phyloP scores from a whole-genome alignment of 2,113 vertebrate species.

The Solea solea region DNA sequence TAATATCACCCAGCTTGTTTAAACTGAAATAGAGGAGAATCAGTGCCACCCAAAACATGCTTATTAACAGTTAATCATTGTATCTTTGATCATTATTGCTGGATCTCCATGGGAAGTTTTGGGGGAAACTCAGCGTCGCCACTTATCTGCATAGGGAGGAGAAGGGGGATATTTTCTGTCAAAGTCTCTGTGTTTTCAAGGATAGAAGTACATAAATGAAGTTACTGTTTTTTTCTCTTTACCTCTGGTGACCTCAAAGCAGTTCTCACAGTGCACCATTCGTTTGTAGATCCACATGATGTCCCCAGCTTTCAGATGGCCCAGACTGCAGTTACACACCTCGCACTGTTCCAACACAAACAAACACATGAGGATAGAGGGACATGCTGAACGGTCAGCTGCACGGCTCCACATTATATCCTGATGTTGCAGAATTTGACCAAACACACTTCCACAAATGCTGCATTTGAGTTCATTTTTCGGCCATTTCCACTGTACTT shows the following conservation, averaged over 20 bases:
- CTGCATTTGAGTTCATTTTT: no score
- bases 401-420: not conserved
- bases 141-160: slow-evolving; percentile 70
- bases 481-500: no score
- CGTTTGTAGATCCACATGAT: slow-evolving; percentile 93
- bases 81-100: slow-evolving; percentile 1
- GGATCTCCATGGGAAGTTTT: not conserved
- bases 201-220: not conserved
- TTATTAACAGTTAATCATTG: slow-evolving; percentile 6
- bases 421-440: not conserved
- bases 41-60: slow-evolving; percentile 29
- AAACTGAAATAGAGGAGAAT: slow-evolving; percentile 16
- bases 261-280: slow-evolving; percentile 91
- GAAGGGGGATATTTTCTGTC: not conserved
- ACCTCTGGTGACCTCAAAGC: slow-evolving; percentile 91
- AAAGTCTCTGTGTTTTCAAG: not conserved
- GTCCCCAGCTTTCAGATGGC: slow-evolving; percentile 92
- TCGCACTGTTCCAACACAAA: slow-evolving; percentile 83
- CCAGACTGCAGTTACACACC: slow-evolving; percentile 87
- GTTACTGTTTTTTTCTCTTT: slow-evolving; percentile 44
- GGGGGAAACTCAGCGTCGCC: slow-evolving; percentile 65
- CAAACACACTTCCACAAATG: no score
- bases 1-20: slow-evolving; percentile 14
- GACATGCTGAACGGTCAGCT: not conserved
- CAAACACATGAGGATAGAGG: slow-evolving; percentile 27